Evolutionary conservation across 2,797 vertebrate species (phyloP).

Genomic region (Danio jaintianensis): DNA sequence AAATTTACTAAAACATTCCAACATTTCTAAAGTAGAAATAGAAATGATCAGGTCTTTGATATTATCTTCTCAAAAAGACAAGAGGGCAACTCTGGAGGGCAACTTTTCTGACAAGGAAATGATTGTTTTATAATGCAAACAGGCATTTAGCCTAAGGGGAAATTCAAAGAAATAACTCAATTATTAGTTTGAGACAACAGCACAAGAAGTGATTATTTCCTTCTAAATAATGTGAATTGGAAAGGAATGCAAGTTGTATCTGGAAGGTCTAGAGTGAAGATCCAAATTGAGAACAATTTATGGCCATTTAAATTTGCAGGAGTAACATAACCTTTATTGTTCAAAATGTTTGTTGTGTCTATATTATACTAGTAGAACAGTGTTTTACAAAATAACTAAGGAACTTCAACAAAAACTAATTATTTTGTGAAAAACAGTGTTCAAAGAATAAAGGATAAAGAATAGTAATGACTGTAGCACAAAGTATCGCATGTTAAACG

Average conservation of each 20-base stretch:
- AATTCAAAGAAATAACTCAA: background rate
- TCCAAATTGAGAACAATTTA: no score
- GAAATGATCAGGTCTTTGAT: conserved; percentile 28
- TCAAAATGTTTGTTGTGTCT: no score
- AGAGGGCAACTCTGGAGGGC: background rate
- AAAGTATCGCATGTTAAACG: no score
- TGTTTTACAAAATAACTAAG: no score
- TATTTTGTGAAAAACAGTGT: no score
- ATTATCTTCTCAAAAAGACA: background rate
- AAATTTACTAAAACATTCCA: background rate
- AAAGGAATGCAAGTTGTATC: background rate
- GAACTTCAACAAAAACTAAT: no score
- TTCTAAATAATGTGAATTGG: background rate
- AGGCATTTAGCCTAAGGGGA: background rate
- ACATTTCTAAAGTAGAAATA: background rate
- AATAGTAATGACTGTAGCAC: no score
- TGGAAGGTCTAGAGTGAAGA: background rate
- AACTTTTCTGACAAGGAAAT: background rate
- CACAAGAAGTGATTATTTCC: background rate
- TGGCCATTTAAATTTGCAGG: no score
- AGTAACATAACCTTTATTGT: no score
- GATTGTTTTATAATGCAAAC: background rate
- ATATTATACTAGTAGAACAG: no score
- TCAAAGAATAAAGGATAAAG: no score
- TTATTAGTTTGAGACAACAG: background rate